These are phyloP conservation scores for Cydia strobilella DNA, from an alignment of 1,140 invertebrate species.

Conservation along the genomic window DNA sequence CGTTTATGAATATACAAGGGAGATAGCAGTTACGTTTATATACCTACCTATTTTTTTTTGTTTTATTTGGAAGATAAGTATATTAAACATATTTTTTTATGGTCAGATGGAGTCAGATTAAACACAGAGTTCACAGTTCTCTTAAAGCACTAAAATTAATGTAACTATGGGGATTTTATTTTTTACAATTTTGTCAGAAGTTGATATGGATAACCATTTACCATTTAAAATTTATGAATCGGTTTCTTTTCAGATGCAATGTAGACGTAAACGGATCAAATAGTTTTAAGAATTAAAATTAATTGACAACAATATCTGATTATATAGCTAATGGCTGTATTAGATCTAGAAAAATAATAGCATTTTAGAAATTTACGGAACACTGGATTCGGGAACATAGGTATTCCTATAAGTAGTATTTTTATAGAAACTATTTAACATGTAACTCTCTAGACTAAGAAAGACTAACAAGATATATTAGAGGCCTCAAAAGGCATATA, in stretches of 20 bases:
- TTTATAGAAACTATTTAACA: conserved; percentile 41
- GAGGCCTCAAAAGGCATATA: conserved; percentile 9
- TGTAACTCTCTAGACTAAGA: conserved; percentile 20
- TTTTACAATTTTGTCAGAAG: not conserved
- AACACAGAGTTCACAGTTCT: too few species aligned
- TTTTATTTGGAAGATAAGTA: too few species aligned
- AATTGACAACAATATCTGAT: not conserved
- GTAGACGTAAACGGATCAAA: not conserved
- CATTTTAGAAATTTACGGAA: not conserved
- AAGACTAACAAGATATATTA: conserved; percentile 11
- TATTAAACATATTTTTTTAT: too few species aligned
- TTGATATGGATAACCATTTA: not conserved
- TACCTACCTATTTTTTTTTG: too few species aligned
- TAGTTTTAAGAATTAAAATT: not conserved
- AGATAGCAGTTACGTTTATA: too few species aligned
- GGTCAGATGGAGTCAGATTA: too few species aligned
- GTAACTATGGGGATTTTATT: not conserved
- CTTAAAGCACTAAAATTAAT: too few species aligned
- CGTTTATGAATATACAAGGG: too few species aligned
- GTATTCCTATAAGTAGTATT: conserved; percentile 48
- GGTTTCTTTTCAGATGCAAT: not conserved
- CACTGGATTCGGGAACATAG: conserved; percentile 59
- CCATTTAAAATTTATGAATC: too few species aligned
- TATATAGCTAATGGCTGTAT: not conserved
- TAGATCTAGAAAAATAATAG: conserved; percentile 2